Evolutionary conservation across 1,140 invertebrate species (phyloP).

Genomic region (Orussus abietinus): DNA sequence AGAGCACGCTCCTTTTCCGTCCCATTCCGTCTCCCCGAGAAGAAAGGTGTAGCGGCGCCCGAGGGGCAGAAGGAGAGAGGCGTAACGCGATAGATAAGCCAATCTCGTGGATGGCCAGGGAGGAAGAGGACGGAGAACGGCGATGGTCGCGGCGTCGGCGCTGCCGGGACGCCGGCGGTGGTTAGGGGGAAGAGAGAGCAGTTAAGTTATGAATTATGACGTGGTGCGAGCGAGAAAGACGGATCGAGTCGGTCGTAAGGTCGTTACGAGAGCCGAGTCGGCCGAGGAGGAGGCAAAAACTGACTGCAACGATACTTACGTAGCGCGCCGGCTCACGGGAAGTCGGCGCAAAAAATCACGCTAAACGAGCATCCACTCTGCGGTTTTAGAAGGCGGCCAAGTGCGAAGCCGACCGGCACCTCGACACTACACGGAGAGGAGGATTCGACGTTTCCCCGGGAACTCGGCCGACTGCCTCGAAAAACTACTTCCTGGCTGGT

Average conservation of each 20-base stretch:
- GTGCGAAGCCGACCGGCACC: background rate
- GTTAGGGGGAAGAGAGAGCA: constrained; percentile 28
- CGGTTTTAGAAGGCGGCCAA: constrained; percentile 1
- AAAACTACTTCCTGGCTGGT: no score
- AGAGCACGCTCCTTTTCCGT: no score
- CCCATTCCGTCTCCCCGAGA: no score
- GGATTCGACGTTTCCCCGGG: no score
- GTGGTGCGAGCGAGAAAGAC: constrained; percentile 40
- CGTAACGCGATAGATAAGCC: no score
- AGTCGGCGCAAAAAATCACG: constrained; percentile 24
- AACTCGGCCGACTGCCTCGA: no score
- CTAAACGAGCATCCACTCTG: constrained; percentile 23
- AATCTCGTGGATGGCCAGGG: no score
- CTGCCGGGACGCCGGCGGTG: no score
- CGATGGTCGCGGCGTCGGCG: no score
- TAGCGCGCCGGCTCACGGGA: constrained; percentile 17
- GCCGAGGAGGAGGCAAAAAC: constrained; percentile 27
- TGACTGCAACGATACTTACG: constrained; percentile 27
- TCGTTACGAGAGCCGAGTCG: constrained; percentile 25
- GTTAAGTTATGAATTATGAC: constrained; percentile 53
- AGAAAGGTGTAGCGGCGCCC: no score
- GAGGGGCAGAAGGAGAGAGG: no score
- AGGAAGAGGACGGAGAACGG: no score
- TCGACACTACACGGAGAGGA: background rate
- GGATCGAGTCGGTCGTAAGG: constrained; percentile 39